phyloP scores from a whole-genome alignment of 1,140 invertebrate genomes.

The Sarcophaga bullata region DNA sequence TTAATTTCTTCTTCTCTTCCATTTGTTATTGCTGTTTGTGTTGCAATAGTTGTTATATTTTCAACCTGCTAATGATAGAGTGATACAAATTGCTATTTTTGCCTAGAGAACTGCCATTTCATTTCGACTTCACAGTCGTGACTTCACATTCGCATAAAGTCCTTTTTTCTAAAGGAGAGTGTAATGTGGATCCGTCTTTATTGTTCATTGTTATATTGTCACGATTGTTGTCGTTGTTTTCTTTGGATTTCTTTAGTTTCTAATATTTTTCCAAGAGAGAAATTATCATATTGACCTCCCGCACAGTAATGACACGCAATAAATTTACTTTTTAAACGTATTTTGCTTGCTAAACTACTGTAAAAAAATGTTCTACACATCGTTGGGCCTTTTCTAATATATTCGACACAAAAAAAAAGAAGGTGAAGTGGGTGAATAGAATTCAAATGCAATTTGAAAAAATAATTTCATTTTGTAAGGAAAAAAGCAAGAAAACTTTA shows the following conservation, averaged over 20 bases:
- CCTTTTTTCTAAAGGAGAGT: neutral
- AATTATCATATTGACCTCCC: slow-evolving; percentile 40
- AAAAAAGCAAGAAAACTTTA: too few relatives aligned
- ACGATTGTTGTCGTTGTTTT: neutral
- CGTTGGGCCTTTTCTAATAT: neutral
- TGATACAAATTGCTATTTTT: neutral
- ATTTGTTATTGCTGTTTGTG: neutral
- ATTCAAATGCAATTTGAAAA: neutral
- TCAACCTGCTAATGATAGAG: neutral
- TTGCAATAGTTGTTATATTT: neutral
- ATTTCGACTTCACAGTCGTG: too few relatives aligned
- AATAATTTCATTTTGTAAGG: too few relatives aligned
- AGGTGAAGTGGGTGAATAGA: slow-evolving; percentile 20
- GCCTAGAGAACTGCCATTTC: neutral
- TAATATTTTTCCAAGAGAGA: neutral
- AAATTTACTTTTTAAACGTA: neutral
- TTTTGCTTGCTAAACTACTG: neutral
- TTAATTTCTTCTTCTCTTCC: too few relatives aligned
- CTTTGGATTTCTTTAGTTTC: neutral
- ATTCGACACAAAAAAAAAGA: neutral
- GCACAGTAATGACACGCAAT: slow-evolving; percentile 37
- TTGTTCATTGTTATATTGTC: neutral
- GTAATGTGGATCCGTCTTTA: neutral
- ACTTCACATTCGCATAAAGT: too few relatives aligned
- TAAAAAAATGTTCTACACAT: neutral